Evolutionary conservation across 2,113 vertebrate species (phyloP).

Genomic region (Guaruba guarouba): DNA sequence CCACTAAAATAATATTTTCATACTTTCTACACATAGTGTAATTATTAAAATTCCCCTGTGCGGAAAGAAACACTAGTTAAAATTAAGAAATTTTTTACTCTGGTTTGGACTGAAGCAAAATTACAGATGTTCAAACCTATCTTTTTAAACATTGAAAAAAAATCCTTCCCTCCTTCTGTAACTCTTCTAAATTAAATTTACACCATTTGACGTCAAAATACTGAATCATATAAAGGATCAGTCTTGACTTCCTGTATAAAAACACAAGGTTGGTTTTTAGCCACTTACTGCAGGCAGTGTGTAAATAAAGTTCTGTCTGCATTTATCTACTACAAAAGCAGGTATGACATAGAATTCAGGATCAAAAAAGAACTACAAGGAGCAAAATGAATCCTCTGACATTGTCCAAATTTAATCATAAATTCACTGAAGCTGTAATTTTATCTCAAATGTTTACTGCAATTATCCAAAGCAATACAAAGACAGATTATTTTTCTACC

Average conservation of each 20-base stretch:
- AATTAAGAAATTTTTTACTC: background rate
- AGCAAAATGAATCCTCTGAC: background rate
- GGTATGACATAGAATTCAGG: background rate
- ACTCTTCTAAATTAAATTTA: background rate
- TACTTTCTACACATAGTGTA: background rate
- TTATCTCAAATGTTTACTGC: background rate
- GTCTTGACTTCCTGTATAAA: background rate
- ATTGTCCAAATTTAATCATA: background rate
- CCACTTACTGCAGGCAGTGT: background rate
- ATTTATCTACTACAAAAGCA: background rate
- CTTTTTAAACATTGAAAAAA: background rate
- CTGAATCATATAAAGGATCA: background rate
- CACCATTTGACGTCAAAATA: background rate
- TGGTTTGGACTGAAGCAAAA: background rate
- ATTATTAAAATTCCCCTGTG: background rate
- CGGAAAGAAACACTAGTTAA: background rate
- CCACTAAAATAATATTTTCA: background rate
- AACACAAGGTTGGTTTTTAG: background rate
- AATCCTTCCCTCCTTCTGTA: background rate
- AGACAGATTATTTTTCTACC: background rate
- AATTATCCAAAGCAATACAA: background rate
- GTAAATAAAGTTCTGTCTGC: background rate
- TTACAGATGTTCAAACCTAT: background rate
- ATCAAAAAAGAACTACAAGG: background rate
- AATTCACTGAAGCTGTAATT: background rate